phyloP scores from a whole-genome alignment of 2,888 invertebrate genomes.

The Dynastes hyllus region DNA sequence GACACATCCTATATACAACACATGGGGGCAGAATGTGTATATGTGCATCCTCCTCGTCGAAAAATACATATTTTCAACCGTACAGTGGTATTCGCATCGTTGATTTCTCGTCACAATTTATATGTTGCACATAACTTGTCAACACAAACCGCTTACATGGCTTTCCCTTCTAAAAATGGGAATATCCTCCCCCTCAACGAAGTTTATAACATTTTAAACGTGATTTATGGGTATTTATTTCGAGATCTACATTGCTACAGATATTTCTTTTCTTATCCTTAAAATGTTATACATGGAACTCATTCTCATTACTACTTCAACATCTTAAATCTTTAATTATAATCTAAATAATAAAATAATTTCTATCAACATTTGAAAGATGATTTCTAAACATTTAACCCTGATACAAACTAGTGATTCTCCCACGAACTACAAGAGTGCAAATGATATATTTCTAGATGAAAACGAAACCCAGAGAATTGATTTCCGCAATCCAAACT shows the following conservation, averaged over 20 bases:
- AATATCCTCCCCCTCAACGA: conserved; percentile 23
- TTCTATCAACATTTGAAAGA: too few relatives aligned
- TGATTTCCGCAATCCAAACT: too few relatives aligned
- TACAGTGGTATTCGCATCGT: conserved; percentile 16
- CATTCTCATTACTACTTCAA: neutral
- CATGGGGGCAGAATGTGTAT: conserved; percentile 3
- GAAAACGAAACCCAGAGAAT: too few relatives aligned
- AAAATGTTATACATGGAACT: neutral
- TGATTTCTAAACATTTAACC: too few relatives aligned
- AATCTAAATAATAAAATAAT: neutral
- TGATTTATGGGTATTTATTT: conserved; percentile 38
- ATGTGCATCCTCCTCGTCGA: conserved; percentile 1
- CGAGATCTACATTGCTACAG: too few relatives aligned
- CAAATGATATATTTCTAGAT: too few relatives aligned
- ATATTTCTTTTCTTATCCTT: conserved; percentile 3
- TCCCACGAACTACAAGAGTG: too few relatives aligned
- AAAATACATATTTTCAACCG: conserved; percentile 31
- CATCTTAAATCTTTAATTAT: neutral
- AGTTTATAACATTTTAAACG: conserved; percentile 39
- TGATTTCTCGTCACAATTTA: conserved; percentile 37
- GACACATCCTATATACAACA: conserved; percentile 15
- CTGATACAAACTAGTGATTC: too few relatives aligned
- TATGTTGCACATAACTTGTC: conserved; percentile 33
- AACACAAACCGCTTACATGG: conserved; percentile 28
- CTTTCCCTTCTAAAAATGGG: conserved; percentile 15